A percentile compares a stretch with the other conserved stretches of the same genome.
These are phyloP conservation scores for Pristionchus pacificus DNA, from an alignment of 1,140 invertebrate genomes.

Conservation along the genomic window DNA sequence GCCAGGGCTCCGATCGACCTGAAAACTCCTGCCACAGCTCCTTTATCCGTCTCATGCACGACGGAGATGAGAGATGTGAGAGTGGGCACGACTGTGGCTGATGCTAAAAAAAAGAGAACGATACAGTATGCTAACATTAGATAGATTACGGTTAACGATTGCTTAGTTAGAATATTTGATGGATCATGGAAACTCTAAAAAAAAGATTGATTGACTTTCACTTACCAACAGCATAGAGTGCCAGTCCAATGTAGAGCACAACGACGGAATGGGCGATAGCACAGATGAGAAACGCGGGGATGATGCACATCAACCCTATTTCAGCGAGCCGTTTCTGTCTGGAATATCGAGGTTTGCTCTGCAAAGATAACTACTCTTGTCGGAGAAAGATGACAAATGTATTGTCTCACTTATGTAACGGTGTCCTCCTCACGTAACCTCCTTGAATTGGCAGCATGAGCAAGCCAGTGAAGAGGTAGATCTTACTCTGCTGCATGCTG, in stretches of 20 bases:
- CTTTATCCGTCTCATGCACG: constrained; percentile 75
- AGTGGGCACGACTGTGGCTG: constrained; percentile 87
- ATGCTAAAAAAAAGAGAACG: constrained; percentile 66
- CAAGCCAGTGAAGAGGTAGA: constrained; percentile 89
- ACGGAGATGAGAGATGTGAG: constrained; percentile 81
- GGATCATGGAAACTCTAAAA: no score
- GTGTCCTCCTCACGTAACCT: constrained; percentile 74
- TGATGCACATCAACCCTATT: constrained; percentile 76
- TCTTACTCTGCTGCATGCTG: constrained; percentile 92
- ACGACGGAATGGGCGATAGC: constrained; percentile 67
- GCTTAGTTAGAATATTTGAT: no score
- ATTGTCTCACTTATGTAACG: constrained; percentile 63
- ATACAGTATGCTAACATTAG: no score
- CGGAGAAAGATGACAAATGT: not conserved
- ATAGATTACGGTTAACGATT: no score
- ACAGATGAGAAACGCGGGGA: constrained; percentile 81
- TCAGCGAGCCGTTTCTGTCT: constrained; percentile 71
- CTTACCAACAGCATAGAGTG: constrained; percentile 84
- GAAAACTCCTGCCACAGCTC: constrained; percentile 84
- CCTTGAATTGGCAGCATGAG: constrained; percentile 91
- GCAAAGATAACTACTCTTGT: not conserved
- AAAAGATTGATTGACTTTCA: constrained; percentile 45
- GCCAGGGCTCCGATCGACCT: constrained; percentile 87
- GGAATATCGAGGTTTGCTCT: not conserved
- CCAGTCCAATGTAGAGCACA: constrained; percentile 74